Percentiles rank a stretch among this genome's conserved stretches.
These are phyloP conservation scores for Cyrtonyx montezumae DNA, from an alignment of 2,113 vertebrate species.

Conservation along the genomic window DNA sequence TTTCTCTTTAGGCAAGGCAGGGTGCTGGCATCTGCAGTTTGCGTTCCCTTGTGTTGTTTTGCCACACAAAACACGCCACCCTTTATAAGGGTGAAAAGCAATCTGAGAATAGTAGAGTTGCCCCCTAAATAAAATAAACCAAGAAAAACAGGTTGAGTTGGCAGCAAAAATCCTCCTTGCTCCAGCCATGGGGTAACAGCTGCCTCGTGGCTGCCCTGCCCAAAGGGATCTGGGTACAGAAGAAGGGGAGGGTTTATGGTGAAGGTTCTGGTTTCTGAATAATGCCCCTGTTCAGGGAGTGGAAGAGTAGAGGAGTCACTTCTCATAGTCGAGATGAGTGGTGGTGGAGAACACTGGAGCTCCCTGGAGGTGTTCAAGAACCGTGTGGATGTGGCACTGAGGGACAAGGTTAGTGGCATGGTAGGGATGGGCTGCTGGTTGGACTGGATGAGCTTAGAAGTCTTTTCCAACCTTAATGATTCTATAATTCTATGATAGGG, in stretches of 20 bases:
- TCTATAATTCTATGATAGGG: neutral
- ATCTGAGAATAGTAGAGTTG: neutral
- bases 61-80: neutral
- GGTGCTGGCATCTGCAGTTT: conserved; percentile 5
- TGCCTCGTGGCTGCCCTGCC: neutral
- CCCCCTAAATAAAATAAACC: conserved; percentile 29
- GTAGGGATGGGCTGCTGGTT: too few species aligned
- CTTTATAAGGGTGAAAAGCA: neutral
- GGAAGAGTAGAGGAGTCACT: neutral
- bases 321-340: neutral
- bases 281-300: neutral
- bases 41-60: neutral
- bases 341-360: neutral
- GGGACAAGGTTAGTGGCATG: too few species aligned
- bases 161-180: conserved; percentile 31
- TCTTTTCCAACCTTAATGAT: too few species aligned
- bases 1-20: neutral
- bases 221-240: neutral
- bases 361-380: too few species aligned
- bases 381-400: too few species aligned
- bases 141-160: neutral
- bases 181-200: neutral
- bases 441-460: too few species aligned
- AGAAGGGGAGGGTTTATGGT: neutral
- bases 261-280: neutral